These are phyloP conservation scores for Ethmia dodecea DNA, from an alignment of 2,888 invertebrate species.

Conservation along the genomic window DNA sequence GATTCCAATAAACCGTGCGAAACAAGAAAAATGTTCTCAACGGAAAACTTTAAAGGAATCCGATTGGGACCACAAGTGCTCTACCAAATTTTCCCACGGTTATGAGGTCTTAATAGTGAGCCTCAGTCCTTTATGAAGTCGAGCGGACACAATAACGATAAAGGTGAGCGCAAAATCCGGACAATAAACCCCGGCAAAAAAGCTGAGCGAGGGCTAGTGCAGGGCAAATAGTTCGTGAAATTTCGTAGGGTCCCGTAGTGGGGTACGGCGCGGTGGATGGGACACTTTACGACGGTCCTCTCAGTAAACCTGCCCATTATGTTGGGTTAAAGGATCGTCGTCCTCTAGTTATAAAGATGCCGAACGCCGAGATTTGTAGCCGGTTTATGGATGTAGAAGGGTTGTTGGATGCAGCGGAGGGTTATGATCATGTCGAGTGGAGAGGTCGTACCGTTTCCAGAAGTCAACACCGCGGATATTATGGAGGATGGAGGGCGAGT, in stretches of 20 bases:
- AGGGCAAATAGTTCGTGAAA: conserved; percentile 76
- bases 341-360: conserved; percentile 73
- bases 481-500: conserved; percentile 58
- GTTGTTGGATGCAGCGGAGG: conserved; percentile 64
- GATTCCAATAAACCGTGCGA: neutral
- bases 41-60: conserved; percentile 25
- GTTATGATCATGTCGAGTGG: conserved; percentile 71
- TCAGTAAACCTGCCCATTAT: conserved; percentile 74
- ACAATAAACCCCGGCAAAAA: conserved; percentile 75
- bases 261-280: conserved; percentile 43
- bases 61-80: conserved; percentile 22
- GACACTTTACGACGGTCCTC: conserved; percentile 75
- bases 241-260: conserved; percentile 60
- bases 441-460: conserved; percentile 69
- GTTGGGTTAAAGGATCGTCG: conserved; percentile 74
- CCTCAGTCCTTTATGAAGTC: conserved; percentile 69
- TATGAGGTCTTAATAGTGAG: conserved; percentile 75
- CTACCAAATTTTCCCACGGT: conserved; percentile 65
- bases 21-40: conserved; percentile 12
- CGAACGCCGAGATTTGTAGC: conserved; percentile 72
- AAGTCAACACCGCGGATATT: conserved; percentile 70
- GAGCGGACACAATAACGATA: conserved; percentile 74
- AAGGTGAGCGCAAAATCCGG: conserved; percentile 76
- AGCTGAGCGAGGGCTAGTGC: conserved; percentile 70
- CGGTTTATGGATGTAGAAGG: conserved; percentile 73